Base-by-base conservation (phyloP, 2,797 vertebrate genomes). In the Sternotherus odoratus region DNA sequence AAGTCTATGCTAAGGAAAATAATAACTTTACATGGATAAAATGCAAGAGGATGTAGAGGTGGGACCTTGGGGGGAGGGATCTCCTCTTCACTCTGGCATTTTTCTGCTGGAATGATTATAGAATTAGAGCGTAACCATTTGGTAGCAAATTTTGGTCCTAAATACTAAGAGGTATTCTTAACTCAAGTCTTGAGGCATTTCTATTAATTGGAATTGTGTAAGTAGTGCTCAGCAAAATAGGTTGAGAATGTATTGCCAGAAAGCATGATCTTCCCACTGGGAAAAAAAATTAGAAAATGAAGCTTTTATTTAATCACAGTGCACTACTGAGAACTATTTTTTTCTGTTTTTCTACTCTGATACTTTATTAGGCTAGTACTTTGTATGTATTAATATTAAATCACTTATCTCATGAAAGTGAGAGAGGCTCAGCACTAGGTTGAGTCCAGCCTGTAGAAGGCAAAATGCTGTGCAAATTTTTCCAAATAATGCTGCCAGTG, bases 271-370 rank as follows among this genome's bases (percentile, higher is more conserved):
- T 5, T 86, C 56, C 39, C 72, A 28, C 12, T 46, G 39, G 72
- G 72, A 43, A 39, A 43, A 43, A 39, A 74, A 46, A 28, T 4
- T 46, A 74, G 72, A 74, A 74, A 74, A 74, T 28, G 4, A 28
- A 74, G 43, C 72, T 74, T 46, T 43, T 43, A 26, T 74, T 74
- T 46, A 74, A 43, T 74, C 24, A 43, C 26, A 46, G 12, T 16
- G 3, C 43, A 46, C 6, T 46, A 43, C 13, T 74, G 33, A 74
- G 43, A 74, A 56, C 53, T 84, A 0, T 36, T 86, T 50, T 88
- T 33, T 39, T 83, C 39, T 85, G 36, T 88, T 50, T 77, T 92
- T 54, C 23, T 57, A 36, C 79, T 94, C 89, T 86, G 26, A 5
- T 77, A 1, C 0, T 89, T 93, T 80, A 63, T 84, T 86, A 82